These are phyloP conservation scores for Bergia sp. DNA, from an alignment of 92 coral and sea anemone species.

Conservation along the genomic window DNA sequence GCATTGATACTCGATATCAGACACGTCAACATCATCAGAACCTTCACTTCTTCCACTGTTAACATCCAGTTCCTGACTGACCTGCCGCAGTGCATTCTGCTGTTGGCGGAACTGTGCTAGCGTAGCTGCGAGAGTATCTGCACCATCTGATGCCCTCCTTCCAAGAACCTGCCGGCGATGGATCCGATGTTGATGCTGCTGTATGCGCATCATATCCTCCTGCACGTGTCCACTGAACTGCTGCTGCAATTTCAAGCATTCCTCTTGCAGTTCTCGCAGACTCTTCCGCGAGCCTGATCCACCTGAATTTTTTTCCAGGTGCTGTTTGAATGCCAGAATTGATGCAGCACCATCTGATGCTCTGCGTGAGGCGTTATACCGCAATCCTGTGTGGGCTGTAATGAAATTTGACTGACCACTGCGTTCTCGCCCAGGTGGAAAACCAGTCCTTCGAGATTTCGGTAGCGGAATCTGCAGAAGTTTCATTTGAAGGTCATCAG, in stretches of 20 bases:
- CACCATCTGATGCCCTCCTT: constrained; percentile 94
- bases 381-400: constrained; percentile 85
- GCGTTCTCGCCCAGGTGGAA: constrained; percentile 90
- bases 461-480: constrained; percentile 83
- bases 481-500: constrained; percentile 87
- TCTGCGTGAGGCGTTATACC: constrained; percentile 86
- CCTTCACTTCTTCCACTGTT: constrained; percentile 62
- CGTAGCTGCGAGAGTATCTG: constrained; percentile 85
- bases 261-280: constrained; percentile 90
- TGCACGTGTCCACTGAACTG: constrained; percentile 84
- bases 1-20: constrained; percentile 56
- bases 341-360: constrained; percentile 99
- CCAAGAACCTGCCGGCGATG: constrained; percentile 76
- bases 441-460: constrained; percentile 79
- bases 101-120: constrained; percentile 87
- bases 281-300: constrained; percentile 86
- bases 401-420: constrained; percentile 72
- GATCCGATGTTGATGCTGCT: constrained; percentile 87
- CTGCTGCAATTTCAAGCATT: constrained; percentile 87
- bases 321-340: constrained; percentile 96
- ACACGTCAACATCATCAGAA: constrained; percentile 54
- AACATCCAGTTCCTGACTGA: constrained; percentile 82
- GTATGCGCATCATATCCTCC: constrained; percentile 83
- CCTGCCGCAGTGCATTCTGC: constrained; percentile 62
- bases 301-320: constrained; percentile 76